Evolutionary conservation across 2,113 vertebrate genomes (phyloP).

Genomic region (Tonatia bakeri): DNA sequence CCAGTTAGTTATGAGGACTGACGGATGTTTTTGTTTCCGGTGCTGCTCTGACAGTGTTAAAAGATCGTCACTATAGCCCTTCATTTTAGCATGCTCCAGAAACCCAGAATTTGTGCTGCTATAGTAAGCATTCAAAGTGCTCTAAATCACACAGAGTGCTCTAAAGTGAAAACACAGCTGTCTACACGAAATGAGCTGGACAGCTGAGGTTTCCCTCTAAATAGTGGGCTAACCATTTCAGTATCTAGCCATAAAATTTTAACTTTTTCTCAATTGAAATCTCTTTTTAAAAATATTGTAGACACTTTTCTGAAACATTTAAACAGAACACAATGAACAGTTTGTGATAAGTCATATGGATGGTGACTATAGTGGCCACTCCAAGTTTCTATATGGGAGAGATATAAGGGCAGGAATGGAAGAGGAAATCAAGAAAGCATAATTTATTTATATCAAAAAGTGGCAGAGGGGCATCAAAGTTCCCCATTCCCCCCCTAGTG

Average conservation of each 20-base stretch:
- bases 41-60: not conserved
- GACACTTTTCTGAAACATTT: not conserved
- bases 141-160: not conserved
- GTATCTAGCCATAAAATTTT: not conserved
- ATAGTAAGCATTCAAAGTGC: not conserved
- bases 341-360: not conserved
- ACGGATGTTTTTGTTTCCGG: not conserved
- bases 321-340: not conserved
- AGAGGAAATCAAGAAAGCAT: not conserved
- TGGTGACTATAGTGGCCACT: not conserved
- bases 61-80: not conserved
- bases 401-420: not conserved
- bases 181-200: not conserved
- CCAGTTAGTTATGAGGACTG: not conserved
- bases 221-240: not conserved
- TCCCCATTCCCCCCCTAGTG: no score
- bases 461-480: not conserved
- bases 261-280: not conserved
- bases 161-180: not conserved
- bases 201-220: not conserved
- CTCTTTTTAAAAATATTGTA: not conserved
- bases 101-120: not conserved
- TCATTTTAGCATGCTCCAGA: not conserved
- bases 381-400: not conserved
- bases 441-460: not conserved